Conservation (phyloP, 2,888 invertebrate species). For the Sturmia bella region DNA sequence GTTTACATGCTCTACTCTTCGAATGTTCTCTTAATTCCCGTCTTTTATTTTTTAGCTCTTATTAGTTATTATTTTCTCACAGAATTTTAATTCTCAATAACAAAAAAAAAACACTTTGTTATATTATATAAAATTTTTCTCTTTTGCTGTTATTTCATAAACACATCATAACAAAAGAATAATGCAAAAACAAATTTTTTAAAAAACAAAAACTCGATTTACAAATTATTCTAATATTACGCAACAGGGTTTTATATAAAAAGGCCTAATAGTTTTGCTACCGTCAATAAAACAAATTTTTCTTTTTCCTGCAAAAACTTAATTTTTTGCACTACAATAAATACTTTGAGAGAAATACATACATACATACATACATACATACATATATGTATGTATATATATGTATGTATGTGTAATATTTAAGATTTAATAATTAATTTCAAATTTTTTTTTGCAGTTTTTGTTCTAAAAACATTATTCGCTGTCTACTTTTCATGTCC, state of each 20-base stretch:
- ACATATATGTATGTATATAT: no score
- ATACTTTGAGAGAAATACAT: not conserved
- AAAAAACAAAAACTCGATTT: not conserved
- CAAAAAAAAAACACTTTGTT: not conserved
- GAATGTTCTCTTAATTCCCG: no score
- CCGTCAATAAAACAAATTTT: not conserved
- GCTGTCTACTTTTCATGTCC: slow-evolving; percentile 6
- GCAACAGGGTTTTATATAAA: slow-evolving; percentile 54
- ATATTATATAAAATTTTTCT: not conserved
- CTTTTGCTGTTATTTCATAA: slow-evolving; percentile 38
- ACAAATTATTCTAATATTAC: slow-evolving; percentile 48
- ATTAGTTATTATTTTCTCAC: no score
- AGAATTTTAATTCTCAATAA: not conserved
- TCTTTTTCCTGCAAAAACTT: not conserved
- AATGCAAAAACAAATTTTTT: slow-evolving; percentile 7
- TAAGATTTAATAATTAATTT: not conserved
- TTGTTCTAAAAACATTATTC: slow-evolving; percentile 7
- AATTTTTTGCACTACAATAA: not conserved
- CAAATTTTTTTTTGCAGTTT: not conserved
- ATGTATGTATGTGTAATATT: no score
- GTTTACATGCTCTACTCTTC: no score
- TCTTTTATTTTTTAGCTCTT: no score
- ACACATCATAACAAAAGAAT: slow-evolving; percentile 53
- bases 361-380: not conserved
- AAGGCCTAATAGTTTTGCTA: slow-evolving; percentile 9